Evolutionary conservation across 2,113 vertebrate species (phyloP).

Genomic region (Rattus rattus): DNA sequence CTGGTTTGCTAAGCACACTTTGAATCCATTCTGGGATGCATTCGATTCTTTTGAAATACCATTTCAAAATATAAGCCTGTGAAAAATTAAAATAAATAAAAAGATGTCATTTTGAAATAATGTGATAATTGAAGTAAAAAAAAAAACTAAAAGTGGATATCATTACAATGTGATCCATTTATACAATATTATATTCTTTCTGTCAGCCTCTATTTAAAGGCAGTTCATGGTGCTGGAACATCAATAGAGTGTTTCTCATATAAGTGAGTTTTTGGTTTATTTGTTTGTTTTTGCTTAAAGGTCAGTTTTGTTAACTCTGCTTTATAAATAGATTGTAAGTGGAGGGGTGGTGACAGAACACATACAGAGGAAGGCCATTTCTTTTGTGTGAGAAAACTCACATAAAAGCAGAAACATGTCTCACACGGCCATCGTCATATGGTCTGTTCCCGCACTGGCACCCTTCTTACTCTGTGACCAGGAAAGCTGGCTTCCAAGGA

Average conservation of each 20-base stretch:
- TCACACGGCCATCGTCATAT: not conserved
- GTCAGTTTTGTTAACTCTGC: slow-evolving; percentile 31
- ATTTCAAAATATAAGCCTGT: not conserved
- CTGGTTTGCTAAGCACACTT: not conserved
- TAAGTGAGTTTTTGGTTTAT: not conserved
- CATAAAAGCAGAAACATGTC: no score
- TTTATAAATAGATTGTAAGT: slow-evolving; percentile 65
- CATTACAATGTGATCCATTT: not conserved
- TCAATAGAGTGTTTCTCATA: slow-evolving; percentile 4
- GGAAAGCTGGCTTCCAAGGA: slow-evolving; percentile 17
- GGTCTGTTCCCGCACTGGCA: not conserved
- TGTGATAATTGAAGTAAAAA: not conserved
- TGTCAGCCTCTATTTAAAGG: not conserved
- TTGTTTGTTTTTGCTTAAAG: slow-evolving; percentile 57
- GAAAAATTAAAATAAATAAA: slow-evolving; percentile 17
- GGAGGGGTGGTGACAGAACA: not conserved
- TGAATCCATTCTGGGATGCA: not conserved
- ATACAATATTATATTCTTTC: not conserved
- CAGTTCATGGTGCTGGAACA: not conserved
- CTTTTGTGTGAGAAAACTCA: not conserved
- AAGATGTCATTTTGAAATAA: slow-evolving; percentile 34
- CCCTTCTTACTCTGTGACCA: not conserved
- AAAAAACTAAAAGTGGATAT: not conserved
- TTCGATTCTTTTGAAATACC: not conserved
- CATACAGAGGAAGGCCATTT: not conserved